phyloP scores from a whole-genome alignment of 2,113 vertebrate species.

The Clarias magur region DNA sequence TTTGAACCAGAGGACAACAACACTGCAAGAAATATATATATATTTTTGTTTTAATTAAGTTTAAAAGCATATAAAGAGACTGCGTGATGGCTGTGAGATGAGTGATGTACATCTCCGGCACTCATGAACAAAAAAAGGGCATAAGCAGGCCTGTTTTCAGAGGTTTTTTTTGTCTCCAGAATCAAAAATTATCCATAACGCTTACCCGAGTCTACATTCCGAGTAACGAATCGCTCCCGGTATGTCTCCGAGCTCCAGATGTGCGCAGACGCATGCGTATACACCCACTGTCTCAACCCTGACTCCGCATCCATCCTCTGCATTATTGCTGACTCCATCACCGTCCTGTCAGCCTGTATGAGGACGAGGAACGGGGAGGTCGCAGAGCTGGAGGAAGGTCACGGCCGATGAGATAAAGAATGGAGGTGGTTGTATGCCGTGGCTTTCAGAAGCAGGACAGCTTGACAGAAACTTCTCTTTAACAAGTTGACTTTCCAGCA shows the following conservation, averaged over 20 bases:
- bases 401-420: neutral
- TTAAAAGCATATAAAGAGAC: neutral
- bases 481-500: neutral
- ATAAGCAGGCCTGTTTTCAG: neutral
- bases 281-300: conserved; percentile 29
- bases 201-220: neutral
- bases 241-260: neutral
- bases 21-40: too few relatives aligned
- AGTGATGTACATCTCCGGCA: neutral
- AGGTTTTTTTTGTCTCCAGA: neutral
- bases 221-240: neutral
- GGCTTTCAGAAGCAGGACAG: neutral
- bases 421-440: neutral
- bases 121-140: neutral
- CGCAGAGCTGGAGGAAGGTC: neutral
- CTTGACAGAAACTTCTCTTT: neutral
- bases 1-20: too few relatives aligned
- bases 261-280: neutral
- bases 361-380: neutral
- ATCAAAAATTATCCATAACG: neutral
- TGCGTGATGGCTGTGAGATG: neutral
- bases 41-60: neutral
- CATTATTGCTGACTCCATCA: conserved; percentile 50
- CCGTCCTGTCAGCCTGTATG: neutral
- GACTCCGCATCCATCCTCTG: conserved; percentile 50